Conservation (phyloP, 2,888 invertebrate genomes). For the Mythimna impura region DNA sequence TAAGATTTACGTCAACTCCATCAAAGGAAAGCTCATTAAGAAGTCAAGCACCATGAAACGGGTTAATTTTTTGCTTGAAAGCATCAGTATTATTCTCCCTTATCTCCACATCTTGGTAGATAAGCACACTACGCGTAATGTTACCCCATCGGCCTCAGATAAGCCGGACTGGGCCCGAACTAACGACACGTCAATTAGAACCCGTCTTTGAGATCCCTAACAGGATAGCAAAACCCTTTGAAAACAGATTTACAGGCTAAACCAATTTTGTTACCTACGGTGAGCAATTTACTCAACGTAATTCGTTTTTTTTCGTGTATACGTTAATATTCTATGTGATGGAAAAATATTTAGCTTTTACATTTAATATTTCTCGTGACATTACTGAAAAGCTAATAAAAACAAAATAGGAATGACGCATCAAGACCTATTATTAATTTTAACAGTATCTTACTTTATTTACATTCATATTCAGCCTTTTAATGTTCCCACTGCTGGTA, state of each 20-base stretch:
- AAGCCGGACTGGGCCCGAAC: conserved; percentile 29
- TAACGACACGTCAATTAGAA: conserved; percentile 54
- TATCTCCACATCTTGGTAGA: neutral
- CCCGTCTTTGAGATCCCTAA: conserved; percentile 22
- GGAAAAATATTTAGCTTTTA: neutral
- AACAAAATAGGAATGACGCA: neutral
- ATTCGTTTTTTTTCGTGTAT: conserved; percentile 18
- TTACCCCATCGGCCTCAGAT: conserved; percentile 30
- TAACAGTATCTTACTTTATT: no score
- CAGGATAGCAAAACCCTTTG: conserved; percentile 28
- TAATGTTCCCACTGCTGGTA: no score
- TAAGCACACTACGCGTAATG: conserved; percentile 22
- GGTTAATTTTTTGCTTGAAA: conserved; percentile 14
- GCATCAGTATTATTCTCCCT: neutral
- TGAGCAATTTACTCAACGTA: conserved; percentile 41
- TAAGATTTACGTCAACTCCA: neutral
- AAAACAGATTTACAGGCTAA: conserved; percentile 47
- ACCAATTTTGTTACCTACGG: conserved; percentile 39
- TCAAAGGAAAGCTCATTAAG: conserved; percentile 1
- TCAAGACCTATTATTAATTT: no score
- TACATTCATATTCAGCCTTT: no score
- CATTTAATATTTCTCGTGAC: conserved; percentile 5
- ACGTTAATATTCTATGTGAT: conserved; percentile 28
- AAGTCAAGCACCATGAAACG: conserved; percentile 24
- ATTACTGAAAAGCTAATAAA: conserved; percentile 7